Base-by-base conservation (phyloP, 2,888 invertebrate genomes). In the Apotomis betuletana region DNA sequence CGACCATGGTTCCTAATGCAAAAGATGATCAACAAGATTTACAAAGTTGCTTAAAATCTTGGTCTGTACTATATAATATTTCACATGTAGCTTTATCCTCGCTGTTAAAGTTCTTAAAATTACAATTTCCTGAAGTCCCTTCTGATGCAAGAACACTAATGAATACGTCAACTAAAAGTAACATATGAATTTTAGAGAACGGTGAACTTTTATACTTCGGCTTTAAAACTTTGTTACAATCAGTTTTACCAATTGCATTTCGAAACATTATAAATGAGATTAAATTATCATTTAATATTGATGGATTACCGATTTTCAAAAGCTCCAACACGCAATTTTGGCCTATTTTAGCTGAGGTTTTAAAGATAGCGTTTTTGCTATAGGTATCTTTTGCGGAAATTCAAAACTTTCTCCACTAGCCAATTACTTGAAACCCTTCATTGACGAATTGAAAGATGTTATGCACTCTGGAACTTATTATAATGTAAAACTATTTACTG, bases 271-370 rank as follows among this genome's bases (percentile, higher is more conserved):
- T 46, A 68, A 60, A 36, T 58, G 36, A 38, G n/a, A 54, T 9
- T 49, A 10, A 36, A 9, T 67, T 74, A 62, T 57, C 63, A 38
- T 36, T 77, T 13, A 61, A 61, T 49, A 49, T 61, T 15, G 76
- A 77, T 60, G 77, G 77, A 0, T 60, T 76, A n/a, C 77, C 77
- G 49, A 52, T 75, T 5, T 75, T 54, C 13, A 75, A 75, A 9
- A 77, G 77, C 77, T n/a, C n/a, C 4, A 70, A 67, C 64, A 12
- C 72, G 3, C 68, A 77, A 57, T 67, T 77, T 49, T 77, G 77
- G 77, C 75, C 77, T 10, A 76, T 77, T 13, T 15, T 54, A 54
- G 54, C 54, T 13, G 54, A 54, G 54, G 54, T 13, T 13, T 52
- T n/a, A 52, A 52, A 52, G 13, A 52, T 13, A 13, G 52, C 13